Base-by-base conservation (phyloP, 1,140 invertebrate genomes). In the Drosophila sulfurigaster region DNA sequence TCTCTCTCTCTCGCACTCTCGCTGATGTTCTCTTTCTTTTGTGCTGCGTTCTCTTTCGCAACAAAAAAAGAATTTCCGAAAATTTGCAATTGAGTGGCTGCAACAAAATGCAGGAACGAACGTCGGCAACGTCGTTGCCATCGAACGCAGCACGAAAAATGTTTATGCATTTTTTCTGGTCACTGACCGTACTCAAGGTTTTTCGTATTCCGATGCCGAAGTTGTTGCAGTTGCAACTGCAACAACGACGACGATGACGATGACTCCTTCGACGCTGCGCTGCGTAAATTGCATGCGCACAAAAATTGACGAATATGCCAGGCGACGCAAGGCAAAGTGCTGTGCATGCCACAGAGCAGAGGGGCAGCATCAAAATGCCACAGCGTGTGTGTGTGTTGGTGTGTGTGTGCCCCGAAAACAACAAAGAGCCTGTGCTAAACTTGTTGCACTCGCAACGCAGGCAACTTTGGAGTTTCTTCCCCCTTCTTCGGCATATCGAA, bases 131-230 rank as follows among this genome's bases (percentile, higher is more conserved):
- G 16, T 65, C 59, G 45, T n/a, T 60, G 74, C 3, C 41, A 11
- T n/a, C 46, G 69, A 69, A 60, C 58, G 76, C 41, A 83, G 75
- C 76, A 83, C 80, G 35, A 88, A 89, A 88, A 89, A 88, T 88
- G 85, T 88, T 88, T 88, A 88, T 88, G 85, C 85, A 88, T 88
- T 88, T 88, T 87, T 88, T 89, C 68, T 88, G 85, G 85, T 88
- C 85, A 89, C 85, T 88, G 85, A 88, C 85, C 85, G 85, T 89
- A 89, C 85, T 89, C 85, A 88, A 88, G 85, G 85, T 89, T 88
- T 88, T 88, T 88, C 85, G 85, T 88, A 88, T 88, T 89, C 80
- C 15, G 25, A 30, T 49, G 65, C 25, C 8, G 35, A 38, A 10
- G 35, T 10, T 28, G 25, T 38, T 48, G 64, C 35, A 28, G 38